A percentile compares a stretch with the other conserved stretches of the same genome.
These are phyloP conservation scores for Chiloscyllium plagiosum DNA, from an alignment of 2,113 vertebrate genomes.

Conservation along the genomic window DNA sequence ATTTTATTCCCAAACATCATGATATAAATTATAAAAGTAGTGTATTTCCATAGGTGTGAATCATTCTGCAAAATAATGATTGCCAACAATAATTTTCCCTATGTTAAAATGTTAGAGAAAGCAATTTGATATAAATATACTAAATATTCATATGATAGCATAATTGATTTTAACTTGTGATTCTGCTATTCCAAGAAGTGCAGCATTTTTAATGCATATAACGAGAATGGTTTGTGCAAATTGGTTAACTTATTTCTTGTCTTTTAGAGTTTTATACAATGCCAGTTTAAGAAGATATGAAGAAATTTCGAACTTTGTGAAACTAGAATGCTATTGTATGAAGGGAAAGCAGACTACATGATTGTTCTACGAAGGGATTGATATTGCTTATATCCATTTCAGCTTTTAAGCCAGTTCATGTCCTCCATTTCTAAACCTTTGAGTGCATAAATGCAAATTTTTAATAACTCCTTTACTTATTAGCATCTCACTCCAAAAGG, in stretches of 20 bases:
- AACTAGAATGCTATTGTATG: background rate
- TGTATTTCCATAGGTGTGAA: background rate
- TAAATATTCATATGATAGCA: background rate
- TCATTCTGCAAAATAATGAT: too few species aligned
- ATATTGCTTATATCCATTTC: constrained; percentile 35
- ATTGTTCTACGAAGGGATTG: constrained; percentile 28
- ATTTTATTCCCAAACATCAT: background rate
- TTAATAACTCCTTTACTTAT: background rate
- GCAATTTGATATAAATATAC: background rate
- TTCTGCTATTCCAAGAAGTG: constrained; percentile 19
- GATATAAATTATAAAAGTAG: background rate
- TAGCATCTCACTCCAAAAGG: constrained; percentile 1
- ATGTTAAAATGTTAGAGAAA: background rate
- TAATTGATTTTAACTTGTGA: constrained; percentile 34
- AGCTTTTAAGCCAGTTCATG: constrained; percentile 21
- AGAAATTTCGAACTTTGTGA: constrained; percentile 17
- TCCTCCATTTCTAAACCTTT: constrained; percentile 8
- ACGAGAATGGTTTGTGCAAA: background rate
- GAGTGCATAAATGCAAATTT: constrained; percentile 1
- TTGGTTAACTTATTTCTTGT: background rate
- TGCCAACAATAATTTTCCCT: background rate
- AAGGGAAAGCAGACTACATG: background rate
- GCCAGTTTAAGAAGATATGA: background rate
- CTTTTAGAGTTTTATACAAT: background rate
- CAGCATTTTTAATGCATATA: background rate